A percentile compares a stretch with the other conserved stretches of the same genome.
phyloP scores from a whole-genome alignment of 2,113 vertebrate species.

The Pterocles gutturalis region DNA sequence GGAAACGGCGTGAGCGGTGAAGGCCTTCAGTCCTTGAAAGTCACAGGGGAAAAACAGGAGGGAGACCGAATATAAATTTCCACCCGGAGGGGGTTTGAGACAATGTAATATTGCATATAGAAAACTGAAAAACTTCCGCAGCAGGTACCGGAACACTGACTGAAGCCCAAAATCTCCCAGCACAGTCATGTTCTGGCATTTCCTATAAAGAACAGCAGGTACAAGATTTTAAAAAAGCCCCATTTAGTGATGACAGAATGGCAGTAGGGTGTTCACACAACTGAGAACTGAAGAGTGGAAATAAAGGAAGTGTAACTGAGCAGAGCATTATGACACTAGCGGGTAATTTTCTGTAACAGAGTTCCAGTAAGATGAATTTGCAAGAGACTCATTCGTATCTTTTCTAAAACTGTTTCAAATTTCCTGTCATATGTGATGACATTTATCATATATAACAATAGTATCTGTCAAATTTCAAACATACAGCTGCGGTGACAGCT shows the following conservation, averaged over 20 bases:
- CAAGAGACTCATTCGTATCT: neutral
- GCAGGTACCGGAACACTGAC: neutral
- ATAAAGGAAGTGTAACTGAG: neutral
- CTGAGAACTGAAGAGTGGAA: neutral
- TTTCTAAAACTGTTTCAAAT: neutral
- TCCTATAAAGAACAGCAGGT: neutral
- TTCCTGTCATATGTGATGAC: neutral
- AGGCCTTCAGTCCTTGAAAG: neutral
- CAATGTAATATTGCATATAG: neutral
- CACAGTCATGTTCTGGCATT: neutral
- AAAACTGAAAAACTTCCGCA: neutral
- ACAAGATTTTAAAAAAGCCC: neutral
- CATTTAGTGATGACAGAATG: neutral
- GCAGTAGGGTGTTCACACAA: neutral
- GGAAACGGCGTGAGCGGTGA: accelerated
- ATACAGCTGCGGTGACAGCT: accelerated
- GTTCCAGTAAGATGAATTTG: conserved; percentile 46
- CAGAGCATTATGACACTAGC: neutral
- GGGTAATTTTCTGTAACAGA: neutral
- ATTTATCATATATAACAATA: neutral
- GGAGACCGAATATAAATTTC: neutral
- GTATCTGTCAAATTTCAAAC: neutral
- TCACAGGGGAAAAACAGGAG: neutral
- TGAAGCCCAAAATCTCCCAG: neutral
- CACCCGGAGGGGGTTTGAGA: neutral